Evolutionary conservation across 2,113 vertebrate species (phyloP).

Genomic region (Limanda limanda): DNA sequence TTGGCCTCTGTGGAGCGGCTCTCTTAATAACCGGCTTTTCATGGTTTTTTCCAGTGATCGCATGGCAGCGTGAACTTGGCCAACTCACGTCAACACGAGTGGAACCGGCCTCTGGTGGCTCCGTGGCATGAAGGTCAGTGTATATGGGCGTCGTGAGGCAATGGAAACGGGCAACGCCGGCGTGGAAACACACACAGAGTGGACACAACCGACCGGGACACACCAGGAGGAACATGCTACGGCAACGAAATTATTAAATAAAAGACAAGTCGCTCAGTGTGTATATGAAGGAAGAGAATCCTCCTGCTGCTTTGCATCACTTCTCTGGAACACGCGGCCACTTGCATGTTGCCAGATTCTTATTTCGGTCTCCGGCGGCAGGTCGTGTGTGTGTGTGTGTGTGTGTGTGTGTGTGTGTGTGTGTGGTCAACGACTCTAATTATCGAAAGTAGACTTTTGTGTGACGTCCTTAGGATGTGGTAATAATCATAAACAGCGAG

Average conservation of each 20-base stretch:
- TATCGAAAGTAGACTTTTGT: no score
- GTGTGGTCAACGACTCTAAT: no score
- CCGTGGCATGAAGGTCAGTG: conserved; percentile 59
- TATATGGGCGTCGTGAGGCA: conserved; percentile 61
- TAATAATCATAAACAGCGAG: no score
- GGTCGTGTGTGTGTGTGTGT: no score
- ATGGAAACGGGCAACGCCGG: conserved; percentile 63
- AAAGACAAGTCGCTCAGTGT: conserved; percentile 8
- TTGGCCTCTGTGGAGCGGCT: conserved; percentile 3
- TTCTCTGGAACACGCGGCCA: not conserved
- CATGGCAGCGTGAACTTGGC: conserved; percentile 40
- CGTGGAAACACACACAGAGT: conserved; percentile 22
- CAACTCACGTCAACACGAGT: conserved; percentile 69
- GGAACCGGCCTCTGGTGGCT: conserved; percentile 59
- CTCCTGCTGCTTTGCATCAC: not conserved
- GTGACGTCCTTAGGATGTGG: no score
- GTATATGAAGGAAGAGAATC: conserved; percentile 17
- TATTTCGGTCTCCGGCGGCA: no score
- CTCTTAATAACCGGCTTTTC: conserved; percentile 35
- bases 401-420: no score
- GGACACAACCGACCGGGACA: conserved; percentile 31
- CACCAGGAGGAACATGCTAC: conserved; percentile 10
- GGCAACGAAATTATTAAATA: no score
- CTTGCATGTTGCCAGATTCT: no score
- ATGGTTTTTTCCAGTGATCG: conserved; percentile 70